Evolutionary conservation across 2,888 invertebrate species (phyloP).

Genomic region (Notodonta dromedarius): DNA sequence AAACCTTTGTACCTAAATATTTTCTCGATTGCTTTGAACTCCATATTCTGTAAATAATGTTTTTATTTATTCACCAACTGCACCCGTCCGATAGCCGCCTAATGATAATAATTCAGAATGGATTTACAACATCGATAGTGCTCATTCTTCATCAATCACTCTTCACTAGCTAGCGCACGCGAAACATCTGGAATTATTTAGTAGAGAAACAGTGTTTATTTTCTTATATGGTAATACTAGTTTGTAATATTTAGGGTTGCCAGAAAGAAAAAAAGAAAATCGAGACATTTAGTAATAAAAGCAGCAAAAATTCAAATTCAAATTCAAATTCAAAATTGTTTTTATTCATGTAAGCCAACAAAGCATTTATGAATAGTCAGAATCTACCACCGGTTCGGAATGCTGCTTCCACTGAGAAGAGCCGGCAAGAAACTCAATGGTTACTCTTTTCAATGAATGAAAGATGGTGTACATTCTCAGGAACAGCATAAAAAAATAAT

Average conservation of each 20-base stretch:
- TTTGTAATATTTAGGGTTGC: conserved; percentile 1
- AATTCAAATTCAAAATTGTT: too few relatives aligned
- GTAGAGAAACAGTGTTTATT: neutral
- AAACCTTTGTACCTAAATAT: neutral
- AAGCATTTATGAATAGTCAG: too few relatives aligned
- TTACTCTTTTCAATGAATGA: too few relatives aligned
- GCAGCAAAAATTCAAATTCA: too few relatives aligned
- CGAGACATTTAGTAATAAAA: neutral
- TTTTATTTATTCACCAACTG: neutral
- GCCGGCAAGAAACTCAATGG: too few relatives aligned
- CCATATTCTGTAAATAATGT: neutral
- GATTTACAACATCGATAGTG: conserved; percentile 32
- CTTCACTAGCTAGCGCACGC: neutral
- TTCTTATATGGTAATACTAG: conserved; percentile 43
- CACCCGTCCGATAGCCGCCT: neutral
- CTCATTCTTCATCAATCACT: conserved; percentile 22
- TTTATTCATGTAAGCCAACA: too few relatives aligned
- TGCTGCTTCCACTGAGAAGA: too few relatives aligned
- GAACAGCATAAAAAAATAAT: too few relatives aligned
- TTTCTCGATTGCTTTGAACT: too few relatives aligned
- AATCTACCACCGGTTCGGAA: too few relatives aligned
- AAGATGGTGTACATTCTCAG: too few relatives aligned
- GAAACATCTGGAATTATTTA: conserved; percentile 3
- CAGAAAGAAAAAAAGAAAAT: neutral
- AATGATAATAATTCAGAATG: conserved; percentile 2